phyloP scores from a whole-genome alignment of 2,797 vertebrate species.

The Toxotes lorentzi region DNA sequence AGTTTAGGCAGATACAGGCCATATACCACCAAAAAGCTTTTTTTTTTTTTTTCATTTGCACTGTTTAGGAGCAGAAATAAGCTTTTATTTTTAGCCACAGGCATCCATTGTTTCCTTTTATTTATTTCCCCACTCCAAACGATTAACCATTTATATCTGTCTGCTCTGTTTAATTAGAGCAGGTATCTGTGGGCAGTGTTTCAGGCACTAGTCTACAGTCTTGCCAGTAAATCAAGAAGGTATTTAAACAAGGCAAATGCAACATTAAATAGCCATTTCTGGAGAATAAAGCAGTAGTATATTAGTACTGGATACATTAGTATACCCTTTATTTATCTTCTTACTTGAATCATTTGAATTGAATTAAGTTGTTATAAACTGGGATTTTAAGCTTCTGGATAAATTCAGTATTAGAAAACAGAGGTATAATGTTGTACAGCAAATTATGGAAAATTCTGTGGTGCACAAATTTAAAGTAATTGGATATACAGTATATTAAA shows the following conservation, averaged over 20 bases:
- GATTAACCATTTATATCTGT: constrained; percentile 57
- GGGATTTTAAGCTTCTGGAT: not conserved
- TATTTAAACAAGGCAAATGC: constrained; percentile 13
- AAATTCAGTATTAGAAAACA: no score
- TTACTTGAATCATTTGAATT: not conserved
- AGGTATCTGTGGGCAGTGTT: constrained; percentile 32
- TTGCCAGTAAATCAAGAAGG: constrained; percentile 41
- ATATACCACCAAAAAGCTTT: not conserved
- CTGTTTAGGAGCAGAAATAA: not conserved
- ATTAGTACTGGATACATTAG: not conserved
- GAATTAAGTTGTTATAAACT: not conserved
- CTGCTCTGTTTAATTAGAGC: constrained; percentile 65
- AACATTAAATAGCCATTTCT: not conserved
- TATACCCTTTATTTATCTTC: not conserved
- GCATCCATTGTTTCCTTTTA: constrained; percentile 7
- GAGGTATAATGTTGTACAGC: not conserved
- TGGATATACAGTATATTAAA: not conserved
- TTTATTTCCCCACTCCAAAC: constrained; percentile 1
- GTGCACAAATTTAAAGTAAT: not conserved
- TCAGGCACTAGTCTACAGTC: constrained; percentile 35
- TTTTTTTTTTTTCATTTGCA: not conserved
- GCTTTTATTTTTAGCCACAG: constrained; percentile 10
- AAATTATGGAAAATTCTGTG: not conserved
- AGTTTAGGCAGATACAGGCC: not conserved
- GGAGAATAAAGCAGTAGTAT: not conserved